Conservation (phyloP, 2,113 vertebrate genomes). For the Asarcornis scutulata region DNA sequence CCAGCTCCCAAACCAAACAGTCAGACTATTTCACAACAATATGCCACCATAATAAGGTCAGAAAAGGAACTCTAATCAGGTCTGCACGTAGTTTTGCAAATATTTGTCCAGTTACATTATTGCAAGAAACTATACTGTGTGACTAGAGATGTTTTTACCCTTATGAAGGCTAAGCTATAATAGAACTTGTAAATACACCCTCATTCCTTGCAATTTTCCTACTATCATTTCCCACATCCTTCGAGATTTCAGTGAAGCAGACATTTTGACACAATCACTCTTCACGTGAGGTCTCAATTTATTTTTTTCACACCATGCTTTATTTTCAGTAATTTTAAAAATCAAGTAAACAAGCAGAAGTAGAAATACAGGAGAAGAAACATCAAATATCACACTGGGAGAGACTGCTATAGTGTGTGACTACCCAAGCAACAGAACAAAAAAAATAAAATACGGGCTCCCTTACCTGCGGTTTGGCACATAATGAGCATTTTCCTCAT, state of each 20-base stretch:
- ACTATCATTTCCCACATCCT: not conserved
- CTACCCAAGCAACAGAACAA: not conserved
- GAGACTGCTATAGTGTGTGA: not conserved
- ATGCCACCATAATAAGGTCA: not conserved
- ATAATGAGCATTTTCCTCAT: conserved; percentile 26
- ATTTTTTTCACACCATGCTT: not conserved
- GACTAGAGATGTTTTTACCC: not conserved
- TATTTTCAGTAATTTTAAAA: not conserved
- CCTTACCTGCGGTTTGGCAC: conserved; percentile 68
- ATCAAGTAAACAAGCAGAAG: not conserved
- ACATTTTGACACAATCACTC: not conserved
- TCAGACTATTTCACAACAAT: not conserved
- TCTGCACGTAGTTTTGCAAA: not conserved
- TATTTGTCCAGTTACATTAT: not conserved
- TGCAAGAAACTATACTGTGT: not conserved
- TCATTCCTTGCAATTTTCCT: not conserved
- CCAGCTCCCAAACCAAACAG: not conserved
- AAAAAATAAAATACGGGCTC: not conserved
- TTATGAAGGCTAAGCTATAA: not conserved
- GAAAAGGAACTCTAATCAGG: not conserved
- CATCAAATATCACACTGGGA: not conserved
- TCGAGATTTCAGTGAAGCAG: not conserved
- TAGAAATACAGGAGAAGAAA: not conserved
- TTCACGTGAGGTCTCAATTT: not conserved
- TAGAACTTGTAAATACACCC: not conserved